Evolutionary conservation across 2,113 vertebrate genomes (phyloP).

Genomic region (Apistogramma diplotaenia): DNA sequence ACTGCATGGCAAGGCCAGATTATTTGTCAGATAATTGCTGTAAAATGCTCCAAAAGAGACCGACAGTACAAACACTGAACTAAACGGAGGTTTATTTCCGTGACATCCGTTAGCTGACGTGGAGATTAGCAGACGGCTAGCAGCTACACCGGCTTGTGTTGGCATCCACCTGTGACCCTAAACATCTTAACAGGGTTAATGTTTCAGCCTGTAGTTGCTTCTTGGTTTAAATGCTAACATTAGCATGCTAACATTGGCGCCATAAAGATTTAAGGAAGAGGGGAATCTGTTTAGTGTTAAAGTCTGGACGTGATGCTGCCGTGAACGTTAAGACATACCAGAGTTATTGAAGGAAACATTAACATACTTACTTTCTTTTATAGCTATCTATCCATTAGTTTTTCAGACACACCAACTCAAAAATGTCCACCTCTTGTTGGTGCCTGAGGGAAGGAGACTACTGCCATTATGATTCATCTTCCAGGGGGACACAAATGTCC

Average conservation of each 20-base stretch:
- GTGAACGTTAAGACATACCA: not conserved
- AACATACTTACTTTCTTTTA: not conserved
- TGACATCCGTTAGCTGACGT: rapidly evolving
- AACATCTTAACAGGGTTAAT: not conserved
- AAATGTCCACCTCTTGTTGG: not conserved
- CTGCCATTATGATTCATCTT: not conserved
- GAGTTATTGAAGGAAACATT: not conserved
- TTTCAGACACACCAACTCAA: not conserved
- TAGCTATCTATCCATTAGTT: rapidly evolving
- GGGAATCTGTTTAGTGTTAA: not conserved
- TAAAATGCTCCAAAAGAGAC: not conserved
- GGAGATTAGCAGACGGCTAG: not conserved
- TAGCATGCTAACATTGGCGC: not conserved
- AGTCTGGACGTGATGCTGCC: no score
- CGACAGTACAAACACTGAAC: not conserved
- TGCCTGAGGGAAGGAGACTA: not conserved
- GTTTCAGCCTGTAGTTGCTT: not conserved
- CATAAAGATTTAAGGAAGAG: not conserved
- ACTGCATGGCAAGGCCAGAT: not conserved
- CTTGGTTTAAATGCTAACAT: not conserved
- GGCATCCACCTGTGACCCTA: not conserved
- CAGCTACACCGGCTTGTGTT: not conserved
- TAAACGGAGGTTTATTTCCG: no score
- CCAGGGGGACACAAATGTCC: rapidly evolving
- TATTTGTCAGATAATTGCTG: not conserved